These are phyloP conservation scores for Netelia melanura DNA, from an alignment of 2,888 invertebrate genomes.

Conservation along the genomic window DNA sequence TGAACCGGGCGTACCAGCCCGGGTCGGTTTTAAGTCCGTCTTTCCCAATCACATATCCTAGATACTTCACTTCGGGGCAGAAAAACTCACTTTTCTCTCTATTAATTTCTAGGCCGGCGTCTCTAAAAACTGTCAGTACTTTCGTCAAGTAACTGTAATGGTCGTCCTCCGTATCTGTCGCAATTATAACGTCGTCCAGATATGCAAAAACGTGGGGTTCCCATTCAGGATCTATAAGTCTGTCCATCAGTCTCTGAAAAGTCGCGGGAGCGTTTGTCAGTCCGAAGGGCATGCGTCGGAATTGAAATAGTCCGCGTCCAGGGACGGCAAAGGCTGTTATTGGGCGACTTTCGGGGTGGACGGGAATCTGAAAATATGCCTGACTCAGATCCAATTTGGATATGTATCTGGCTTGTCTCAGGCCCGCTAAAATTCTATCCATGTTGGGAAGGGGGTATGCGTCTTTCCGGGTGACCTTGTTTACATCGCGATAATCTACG, in stretches of 20 bases:
- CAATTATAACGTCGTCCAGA: constrained; percentile 7
- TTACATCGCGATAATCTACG: background rate
- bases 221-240: background rate
- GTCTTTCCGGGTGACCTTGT: background rate
- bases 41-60: constrained; percentile 19
- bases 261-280: constrained; percentile 46
- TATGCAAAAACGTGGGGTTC: constrained; percentile 15
- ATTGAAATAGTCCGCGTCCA: constrained; percentile 9
- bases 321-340: constrained; percentile 34
- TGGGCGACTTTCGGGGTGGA: background rate
- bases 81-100: constrained; percentile 45
- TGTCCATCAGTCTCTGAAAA: constrained; percentile 19
- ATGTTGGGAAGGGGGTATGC: background rate
- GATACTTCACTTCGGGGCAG: constrained; percentile 64
- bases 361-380: background rate
- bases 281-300: constrained; percentile 41
- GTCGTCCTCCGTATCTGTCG: background rate
- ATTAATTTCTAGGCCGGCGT: constrained; percentile 22
- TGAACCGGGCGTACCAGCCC: background rate
- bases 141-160: background rate
- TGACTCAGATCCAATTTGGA: background rate
- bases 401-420: background rate
- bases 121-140: background rate
- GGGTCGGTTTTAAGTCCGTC: constrained; percentile 38
- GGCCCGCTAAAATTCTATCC: background rate